These are phyloP conservation scores for Laticauda colubrina DNA, from an alignment of 2,113 vertebrate species.

Conservation along the genomic window DNA sequence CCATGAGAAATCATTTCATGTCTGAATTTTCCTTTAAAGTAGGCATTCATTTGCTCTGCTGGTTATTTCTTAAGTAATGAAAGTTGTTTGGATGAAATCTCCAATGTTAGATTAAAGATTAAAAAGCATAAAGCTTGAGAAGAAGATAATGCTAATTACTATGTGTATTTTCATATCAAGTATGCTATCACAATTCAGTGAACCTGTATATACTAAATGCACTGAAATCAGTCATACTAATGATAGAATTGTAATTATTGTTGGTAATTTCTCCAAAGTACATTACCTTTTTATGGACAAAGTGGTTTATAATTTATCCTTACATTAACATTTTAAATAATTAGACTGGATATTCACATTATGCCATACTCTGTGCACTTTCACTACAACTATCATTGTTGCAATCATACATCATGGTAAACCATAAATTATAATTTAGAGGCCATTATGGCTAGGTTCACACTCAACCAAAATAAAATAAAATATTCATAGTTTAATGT, in stretches of 20 bases:
- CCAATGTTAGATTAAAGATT: conserved; percentile 36
- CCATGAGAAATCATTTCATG: conserved; percentile 49
- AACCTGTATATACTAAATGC: neutral
- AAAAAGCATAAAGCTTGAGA: neutral
- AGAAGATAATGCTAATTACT: conserved; percentile 47
- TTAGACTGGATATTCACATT: neutral
- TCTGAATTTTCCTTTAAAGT: conserved; percentile 45
- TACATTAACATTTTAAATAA: neutral
- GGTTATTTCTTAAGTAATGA: conserved; percentile 55
- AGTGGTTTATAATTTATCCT: neutral
- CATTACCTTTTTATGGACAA: neutral
- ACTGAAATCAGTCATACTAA: neutral
- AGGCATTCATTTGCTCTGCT: conserved; percentile 59
- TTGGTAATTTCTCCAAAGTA: neutral
- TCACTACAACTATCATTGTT: neutral
- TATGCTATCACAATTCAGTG: neutral
- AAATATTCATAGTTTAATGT: neutral
- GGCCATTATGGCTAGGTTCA: neutral
- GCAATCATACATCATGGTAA: neutral
- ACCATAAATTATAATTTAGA: neutral
- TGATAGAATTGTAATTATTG: neutral
- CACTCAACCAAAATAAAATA: neutral
- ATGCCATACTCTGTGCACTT: neutral
- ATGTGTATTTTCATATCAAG: conserved; percentile 13
- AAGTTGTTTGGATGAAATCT: conserved; percentile 51